phyloP scores from a whole-genome alignment of 2,797 vertebrate genomes.

The Anabacerthia variegaticeps region DNA sequence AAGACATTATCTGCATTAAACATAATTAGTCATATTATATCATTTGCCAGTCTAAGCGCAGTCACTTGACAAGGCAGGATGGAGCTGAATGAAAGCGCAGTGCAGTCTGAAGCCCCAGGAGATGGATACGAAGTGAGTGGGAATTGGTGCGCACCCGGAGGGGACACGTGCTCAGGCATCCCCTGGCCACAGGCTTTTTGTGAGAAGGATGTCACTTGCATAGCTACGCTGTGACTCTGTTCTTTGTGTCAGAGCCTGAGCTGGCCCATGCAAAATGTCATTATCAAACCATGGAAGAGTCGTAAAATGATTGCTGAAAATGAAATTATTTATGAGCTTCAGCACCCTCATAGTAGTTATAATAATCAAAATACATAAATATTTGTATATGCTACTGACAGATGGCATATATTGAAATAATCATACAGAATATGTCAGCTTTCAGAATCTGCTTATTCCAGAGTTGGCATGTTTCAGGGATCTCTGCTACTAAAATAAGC shows the following conservation, averaged over 20 bases:
- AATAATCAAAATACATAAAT: constrained; percentile 57
- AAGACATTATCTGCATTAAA: constrained; percentile 59
- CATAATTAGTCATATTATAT: constrained; percentile 39
- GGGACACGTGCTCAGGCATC: background rate
- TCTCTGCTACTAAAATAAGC: constrained; percentile 56
- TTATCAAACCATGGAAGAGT: background rate
- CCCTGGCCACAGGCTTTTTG: background rate
- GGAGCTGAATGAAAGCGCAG: background rate
- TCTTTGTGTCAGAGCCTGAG: background rate
- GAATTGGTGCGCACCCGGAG: background rate
- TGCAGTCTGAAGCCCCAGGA: background rate
- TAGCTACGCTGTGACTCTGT: background rate
- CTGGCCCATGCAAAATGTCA: background rate
- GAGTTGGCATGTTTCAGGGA: constrained; percentile 36
- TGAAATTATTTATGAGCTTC: constrained; percentile 30
- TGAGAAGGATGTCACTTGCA: background rate
- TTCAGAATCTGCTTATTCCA: constrained; percentile 51
- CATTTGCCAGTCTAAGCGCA: background rate
- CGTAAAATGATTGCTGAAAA: constrained; percentile 32
- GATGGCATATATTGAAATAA: constrained; percentile 51
- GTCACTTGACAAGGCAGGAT: constrained; percentile 18
- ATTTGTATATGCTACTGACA: constrained; percentile 55
- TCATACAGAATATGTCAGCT: constrained; percentile 46
- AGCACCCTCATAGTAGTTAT: background rate
- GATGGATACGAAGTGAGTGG: background rate